Percentiles rank a stretch among this genome's conserved stretches.
phyloP scores from a whole-genome alignment of 2,888 invertebrate genomes.

The Tachina fera region DNA sequence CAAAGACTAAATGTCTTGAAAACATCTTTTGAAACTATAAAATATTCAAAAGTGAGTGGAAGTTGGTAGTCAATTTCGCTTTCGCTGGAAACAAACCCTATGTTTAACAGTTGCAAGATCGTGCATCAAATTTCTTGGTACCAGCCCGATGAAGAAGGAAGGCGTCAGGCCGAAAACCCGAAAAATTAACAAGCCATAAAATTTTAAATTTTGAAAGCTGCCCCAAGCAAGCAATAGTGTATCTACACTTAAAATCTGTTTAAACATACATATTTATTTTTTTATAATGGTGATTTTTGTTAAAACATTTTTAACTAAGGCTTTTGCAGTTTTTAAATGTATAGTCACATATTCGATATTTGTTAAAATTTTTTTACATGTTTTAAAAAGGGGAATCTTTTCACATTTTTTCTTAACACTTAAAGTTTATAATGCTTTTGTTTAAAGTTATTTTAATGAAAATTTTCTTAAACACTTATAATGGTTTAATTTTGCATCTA shows the following conservation, averaged over 20 bases:
- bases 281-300: background rate
- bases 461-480: constrained; percentile 51
- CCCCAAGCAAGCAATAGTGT: background rate
- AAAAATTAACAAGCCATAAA: no score
- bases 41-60: no score
- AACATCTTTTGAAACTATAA: no score
- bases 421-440: constrained; percentile 32
- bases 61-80: no score
- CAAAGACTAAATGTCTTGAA: no score
- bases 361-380: constrained; percentile 7
- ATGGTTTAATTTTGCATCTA: constrained; percentile 44
- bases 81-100: no score
- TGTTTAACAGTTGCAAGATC: no score
- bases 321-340: constrained; percentile 26
- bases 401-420: background rate
- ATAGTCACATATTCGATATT: constrained; percentile 59
- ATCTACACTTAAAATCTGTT: background rate
- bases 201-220: background rate
- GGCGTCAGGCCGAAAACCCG: no score
- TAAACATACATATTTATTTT: background rate
- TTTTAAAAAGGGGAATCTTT: constrained; percentile 32
- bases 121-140: no score
- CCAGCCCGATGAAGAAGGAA: no score
- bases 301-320: constrained; percentile 17
- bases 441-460: constrained; percentile 34